A percentile compares a stretch with the other conserved stretches of the same genome.
Conservation (phyloP, 2,888 invertebrate species). For the Rhingia campestris region DNA sequence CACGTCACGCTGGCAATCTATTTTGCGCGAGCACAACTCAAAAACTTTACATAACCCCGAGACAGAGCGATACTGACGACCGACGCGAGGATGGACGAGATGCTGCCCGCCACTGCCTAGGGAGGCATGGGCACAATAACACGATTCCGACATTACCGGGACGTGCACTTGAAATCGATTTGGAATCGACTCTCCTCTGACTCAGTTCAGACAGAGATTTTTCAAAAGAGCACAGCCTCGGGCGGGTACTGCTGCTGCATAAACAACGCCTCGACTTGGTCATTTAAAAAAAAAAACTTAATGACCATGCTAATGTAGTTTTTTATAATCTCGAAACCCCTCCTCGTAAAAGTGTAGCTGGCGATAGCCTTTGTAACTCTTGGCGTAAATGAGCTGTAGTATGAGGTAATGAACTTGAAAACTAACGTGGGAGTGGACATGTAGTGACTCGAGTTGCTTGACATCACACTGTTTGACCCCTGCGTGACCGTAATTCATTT, state of each 20-base stretch:
- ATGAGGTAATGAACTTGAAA: constrained; percentile 72
- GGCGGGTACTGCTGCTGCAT: not conserved
- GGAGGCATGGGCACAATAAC: not conserved
- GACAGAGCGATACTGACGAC: not conserved
- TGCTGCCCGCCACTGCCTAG: constrained; percentile 21
- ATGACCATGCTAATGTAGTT: constrained; percentile 48
- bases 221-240: not conserved
- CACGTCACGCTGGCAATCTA: constrained; percentile 46
- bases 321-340: constrained; percentile 22
- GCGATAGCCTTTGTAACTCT: constrained; percentile 16
- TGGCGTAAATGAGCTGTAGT: constrained; percentile 41
- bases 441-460: constrained; percentile 31
- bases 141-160: constrained; percentile 26
- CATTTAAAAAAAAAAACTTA: constrained; percentile 44
- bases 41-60: constrained; percentile 17
- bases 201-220: constrained; percentile 20
- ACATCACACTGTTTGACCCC: constrained; percentile 41
- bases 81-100: not conserved
- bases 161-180: constrained; percentile 62
- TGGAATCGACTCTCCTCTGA: constrained; percentile 36
- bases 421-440: constrained; percentile 50
- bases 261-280: constrained; percentile 51
- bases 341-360: constrained; percentile 5
- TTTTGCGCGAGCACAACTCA: constrained; percentile 45
- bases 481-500: constrained; percentile 54